These are phyloP conservation scores for Nematolebias whitei DNA, from an alignment of 2,113 vertebrate genomes.

Conservation along the genomic window DNA sequence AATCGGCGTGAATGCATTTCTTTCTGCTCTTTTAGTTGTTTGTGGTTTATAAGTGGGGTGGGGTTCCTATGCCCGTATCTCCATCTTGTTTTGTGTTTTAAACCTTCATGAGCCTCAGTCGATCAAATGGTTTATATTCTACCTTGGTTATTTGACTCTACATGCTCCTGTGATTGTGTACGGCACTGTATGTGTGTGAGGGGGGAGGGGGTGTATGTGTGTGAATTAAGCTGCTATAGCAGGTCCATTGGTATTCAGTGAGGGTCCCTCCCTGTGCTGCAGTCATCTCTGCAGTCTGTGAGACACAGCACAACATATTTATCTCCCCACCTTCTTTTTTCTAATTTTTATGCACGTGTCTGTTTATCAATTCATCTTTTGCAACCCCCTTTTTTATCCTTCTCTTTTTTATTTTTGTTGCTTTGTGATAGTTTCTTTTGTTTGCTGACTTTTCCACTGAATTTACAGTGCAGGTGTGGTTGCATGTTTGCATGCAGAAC, in stretches of 20 bases:
- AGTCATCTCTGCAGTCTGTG: constrained; percentile 76
- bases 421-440: constrained; percentile 8
- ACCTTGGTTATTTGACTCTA: constrained; percentile 23
- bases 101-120: constrained; percentile 11
- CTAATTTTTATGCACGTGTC: constrained; percentile 15
- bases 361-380: constrained; percentile 4
- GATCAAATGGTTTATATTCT: constrained; percentile 5
- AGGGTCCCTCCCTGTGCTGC: constrained; percentile 66
- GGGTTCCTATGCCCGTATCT: neutral
- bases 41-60: neutral
- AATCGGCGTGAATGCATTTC: constrained; percentile 13
- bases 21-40: neutral
- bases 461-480: neutral
- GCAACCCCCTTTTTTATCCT: constrained; percentile 3
- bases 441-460: constrained; percentile 3
- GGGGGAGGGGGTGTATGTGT: constrained; percentile 26
- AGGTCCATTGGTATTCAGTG: constrained; percentile 73
- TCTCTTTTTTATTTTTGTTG: constrained; percentile 4
- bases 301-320: constrained; percentile 57
- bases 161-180: constrained; percentile 18
- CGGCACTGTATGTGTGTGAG: constrained; percentile 15
- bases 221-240: constrained; percentile 58
- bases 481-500: neutral
- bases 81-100: neutral
- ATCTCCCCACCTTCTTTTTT: constrained; percentile 32